phyloP scores from a whole-genome alignment of 2,797 vertebrate species.

The Trachops cirrhosus region DNA sequence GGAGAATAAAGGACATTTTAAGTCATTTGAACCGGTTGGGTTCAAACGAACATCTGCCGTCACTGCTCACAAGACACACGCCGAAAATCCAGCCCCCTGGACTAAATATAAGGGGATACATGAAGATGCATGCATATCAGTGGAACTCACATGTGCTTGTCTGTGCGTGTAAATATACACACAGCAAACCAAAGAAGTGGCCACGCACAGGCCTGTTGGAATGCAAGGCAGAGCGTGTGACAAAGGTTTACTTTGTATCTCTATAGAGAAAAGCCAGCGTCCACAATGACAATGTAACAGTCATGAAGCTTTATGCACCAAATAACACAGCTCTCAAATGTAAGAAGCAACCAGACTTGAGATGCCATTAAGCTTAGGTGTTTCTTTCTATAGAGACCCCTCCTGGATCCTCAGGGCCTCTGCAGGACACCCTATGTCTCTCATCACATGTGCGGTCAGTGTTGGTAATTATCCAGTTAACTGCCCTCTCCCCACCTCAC shows the following conservation, averaged over 20 bases:
- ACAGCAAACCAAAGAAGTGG: neutral
- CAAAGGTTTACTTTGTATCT: neutral
- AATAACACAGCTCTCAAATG: neutral
- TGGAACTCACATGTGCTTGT: accelerated
- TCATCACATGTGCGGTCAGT: neutral
- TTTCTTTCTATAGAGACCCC: neutral
- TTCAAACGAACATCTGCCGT: neutral
- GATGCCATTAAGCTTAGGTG: neutral
- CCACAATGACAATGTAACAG: neutral
- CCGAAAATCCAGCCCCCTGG: neutral
- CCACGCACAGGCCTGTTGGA: neutral
- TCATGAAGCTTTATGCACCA: neutral
- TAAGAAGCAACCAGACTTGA: neutral
- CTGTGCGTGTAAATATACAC: accelerated
- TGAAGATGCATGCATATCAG: neutral
- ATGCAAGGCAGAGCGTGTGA: neutral
- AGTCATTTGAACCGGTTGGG: neutral
- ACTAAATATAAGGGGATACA: neutral
- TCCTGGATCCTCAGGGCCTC: neutral
- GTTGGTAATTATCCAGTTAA: neutral
- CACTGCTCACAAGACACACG: neutral
- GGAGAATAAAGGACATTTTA: neutral
- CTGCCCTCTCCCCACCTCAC: neutral
- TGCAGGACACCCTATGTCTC: neutral
- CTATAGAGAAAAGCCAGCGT: neutral